Evolutionary conservation across 2,113 vertebrate species (phyloP).

Genomic region (Python bivittatus): DNA sequence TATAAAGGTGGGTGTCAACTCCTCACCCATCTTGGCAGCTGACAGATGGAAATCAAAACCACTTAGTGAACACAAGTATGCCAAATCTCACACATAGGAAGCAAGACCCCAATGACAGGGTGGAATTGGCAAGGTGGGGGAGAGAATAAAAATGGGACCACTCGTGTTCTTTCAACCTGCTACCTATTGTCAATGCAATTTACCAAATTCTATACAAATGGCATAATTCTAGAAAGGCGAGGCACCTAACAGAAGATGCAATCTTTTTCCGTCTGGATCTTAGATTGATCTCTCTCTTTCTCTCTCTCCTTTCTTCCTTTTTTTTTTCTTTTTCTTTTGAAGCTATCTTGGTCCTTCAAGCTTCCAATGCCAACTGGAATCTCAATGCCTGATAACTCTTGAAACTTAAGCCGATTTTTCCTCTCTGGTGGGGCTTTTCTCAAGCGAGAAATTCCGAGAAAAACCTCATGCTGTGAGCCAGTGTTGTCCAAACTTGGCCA

Average conservation of each 20-base stretch:
- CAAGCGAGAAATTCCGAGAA: background rate
- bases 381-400: slow-evolving; percentile 23
- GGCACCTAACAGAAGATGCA: slow-evolving; percentile 24
- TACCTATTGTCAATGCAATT: slow-evolving; percentile 11
- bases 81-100: too few relatives aligned
- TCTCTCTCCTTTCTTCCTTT: background rate
- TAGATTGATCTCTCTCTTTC: background rate
- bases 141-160: background rate
- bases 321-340: background rate
- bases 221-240: slow-evolving; percentile 3
- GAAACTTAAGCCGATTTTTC: background rate
- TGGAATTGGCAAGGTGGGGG: too few relatives aligned
- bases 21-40: too few relatives aligned
- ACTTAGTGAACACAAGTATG: too few relatives aligned
- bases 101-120: too few relatives aligned
- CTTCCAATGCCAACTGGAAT: slow-evolving; percentile 25
- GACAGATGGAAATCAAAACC: too few relatives aligned
- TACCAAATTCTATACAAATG: rapidly evolving
- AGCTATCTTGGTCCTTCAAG: slow-evolving; percentile 9
- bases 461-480: too few relatives aligned
- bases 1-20: too few relatives aligned
- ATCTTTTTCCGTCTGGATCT: background rate
- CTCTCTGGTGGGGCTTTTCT: background rate
- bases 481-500: too few relatives aligned
- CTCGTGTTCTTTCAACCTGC: slow-evolving; percentile 1